Evolutionary conservation across 2,888 invertebrate species (phyloP).

Genomic region (Brachyptera risi): DNA sequence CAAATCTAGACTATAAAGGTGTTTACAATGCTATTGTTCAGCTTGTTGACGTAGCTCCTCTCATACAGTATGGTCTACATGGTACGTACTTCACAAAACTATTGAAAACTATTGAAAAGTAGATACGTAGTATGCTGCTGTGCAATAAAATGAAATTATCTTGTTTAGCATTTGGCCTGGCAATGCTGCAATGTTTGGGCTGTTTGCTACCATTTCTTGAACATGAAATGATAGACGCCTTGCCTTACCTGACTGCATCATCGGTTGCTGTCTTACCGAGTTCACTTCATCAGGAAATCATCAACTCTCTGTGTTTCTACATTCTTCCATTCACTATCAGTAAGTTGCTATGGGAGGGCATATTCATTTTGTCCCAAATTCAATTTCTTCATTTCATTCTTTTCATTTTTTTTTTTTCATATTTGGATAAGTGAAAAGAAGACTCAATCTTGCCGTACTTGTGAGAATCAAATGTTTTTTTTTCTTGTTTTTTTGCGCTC

Average conservation of each 20-base stretch:
- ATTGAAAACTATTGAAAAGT: no score
- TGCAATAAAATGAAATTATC: no score
- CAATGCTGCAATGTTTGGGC: slow-evolving; percentile 88
- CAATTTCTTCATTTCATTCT: no score
- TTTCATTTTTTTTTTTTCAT: no score
- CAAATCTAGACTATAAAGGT: slow-evolving; percentile 94
- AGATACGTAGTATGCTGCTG: no score
- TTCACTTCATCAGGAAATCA: slow-evolving; percentile 87
- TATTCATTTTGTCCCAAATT: no score
- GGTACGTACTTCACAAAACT: slow-evolving; percentile 53
- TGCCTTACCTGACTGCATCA: slow-evolving; percentile 92
- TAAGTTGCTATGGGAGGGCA: slow-evolving; percentile 59
- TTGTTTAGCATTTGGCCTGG: slow-evolving; percentile 82
- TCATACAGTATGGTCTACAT: slow-evolving; percentile 82
- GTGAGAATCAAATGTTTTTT: no score
- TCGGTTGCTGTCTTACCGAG: slow-evolving; percentile 89
- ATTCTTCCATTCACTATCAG: slow-evolving; percentile 94
- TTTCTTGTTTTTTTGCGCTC: no score
- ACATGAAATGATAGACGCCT: slow-evolving; percentile 90
- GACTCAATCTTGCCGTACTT: no score
- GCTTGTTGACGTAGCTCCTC: slow-evolving; percentile 89
- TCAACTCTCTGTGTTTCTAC: slow-evolving; percentile 92
- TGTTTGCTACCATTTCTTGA: slow-evolving; percentile 95
- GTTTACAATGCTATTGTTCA: slow-evolving; percentile 87
- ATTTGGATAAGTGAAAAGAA: no score